Percentiles rank a stretch among this genome's conserved stretches.
Conservation (phyloP, 1,140 invertebrate species). For the Samia ricini region DNA sequence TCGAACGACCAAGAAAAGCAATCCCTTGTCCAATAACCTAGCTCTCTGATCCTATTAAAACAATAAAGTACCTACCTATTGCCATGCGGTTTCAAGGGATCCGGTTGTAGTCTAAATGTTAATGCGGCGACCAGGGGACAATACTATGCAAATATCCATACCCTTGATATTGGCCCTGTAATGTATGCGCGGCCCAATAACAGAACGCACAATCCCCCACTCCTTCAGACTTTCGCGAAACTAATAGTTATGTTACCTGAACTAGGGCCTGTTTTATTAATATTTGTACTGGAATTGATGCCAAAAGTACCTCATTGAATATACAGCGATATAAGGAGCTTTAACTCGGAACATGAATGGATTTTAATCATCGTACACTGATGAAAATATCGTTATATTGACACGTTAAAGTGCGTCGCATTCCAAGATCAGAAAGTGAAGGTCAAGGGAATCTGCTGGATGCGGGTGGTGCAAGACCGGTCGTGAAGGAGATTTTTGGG, state of each 20-base stretch:
- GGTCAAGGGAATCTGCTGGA: too few relatives aligned
- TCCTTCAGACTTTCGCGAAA: background rate
- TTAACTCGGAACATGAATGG: too few relatives aligned
- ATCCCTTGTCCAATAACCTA: constrained; percentile 1
- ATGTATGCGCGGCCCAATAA: constrained; percentile 35
- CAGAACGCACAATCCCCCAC: background rate
- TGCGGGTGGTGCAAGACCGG: too few relatives aligned
- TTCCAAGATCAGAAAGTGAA: too few relatives aligned
- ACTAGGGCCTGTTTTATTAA: background rate
- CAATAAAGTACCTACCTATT: constrained; percentile 29
- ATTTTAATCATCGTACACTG: too few relatives aligned
- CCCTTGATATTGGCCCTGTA: constrained; percentile 30
- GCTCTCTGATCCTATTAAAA: constrained; percentile 22
- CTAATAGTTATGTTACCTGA: constrained; percentile 6
- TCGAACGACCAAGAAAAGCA: background rate
- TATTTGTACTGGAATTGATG: background rate
- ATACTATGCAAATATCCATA: constrained; percentile 55
- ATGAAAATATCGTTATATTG: too few relatives aligned
- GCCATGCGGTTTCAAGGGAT: constrained; percentile 29
- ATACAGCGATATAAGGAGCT: background rate
- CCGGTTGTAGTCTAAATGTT: constrained; percentile 47
- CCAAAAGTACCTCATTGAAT: background rate
- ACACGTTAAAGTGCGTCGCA: too few relatives aligned
- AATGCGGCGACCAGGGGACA: constrained; percentile 40
- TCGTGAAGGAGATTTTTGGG: too few relatives aligned